Percentiles rank a stretch among this genome's conserved stretches.
These are phyloP conservation scores for Pseudoatta argentina DNA, from an alignment of 1,140 invertebrate genomes.

Conservation along the genomic window DNA sequence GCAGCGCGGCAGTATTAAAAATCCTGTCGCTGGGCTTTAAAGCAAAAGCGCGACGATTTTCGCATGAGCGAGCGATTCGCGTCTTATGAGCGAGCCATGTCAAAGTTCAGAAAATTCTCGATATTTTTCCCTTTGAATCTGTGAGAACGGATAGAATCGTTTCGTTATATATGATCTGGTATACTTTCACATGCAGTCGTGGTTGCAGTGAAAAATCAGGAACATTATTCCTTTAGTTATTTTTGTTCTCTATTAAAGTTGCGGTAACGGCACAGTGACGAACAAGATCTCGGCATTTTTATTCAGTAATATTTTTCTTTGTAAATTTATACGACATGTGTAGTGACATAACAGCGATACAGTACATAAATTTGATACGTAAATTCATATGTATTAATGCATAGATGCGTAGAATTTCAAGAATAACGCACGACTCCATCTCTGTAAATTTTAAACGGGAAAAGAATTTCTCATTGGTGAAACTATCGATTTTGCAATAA, in stretches of 20 bases:
- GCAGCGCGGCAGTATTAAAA: conserved; percentile 42
- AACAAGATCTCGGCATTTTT: conserved; percentile 31
- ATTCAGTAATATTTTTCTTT: not conserved
- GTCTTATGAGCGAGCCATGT: conserved; percentile 42
- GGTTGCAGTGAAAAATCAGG: conserved; percentile 22
- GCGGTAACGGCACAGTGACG: not conserved
- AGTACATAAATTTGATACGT: not conserved
- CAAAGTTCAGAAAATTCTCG: conserved; percentile 58
- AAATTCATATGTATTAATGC: conserved; percentile 19
- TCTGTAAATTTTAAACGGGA: conserved; percentile 17
- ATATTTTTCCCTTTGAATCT: conserved; percentile 48
- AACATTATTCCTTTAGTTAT: conserved; percentile 33
- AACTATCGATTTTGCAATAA: conserved; percentile 42
- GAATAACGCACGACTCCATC: not conserved
- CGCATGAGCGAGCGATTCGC: conserved; percentile 57
- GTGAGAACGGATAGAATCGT: conserved; percentile 49
- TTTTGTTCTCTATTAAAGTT: conserved; percentile 5
- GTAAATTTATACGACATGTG: not conserved
- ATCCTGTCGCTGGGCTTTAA: conserved; percentile 17
- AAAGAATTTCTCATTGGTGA: conserved; percentile 18
- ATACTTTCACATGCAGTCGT: not conserved
- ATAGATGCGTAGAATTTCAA: not conserved
- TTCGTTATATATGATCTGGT: conserved; percentile 5
- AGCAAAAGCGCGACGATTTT: conserved; percentile 52
- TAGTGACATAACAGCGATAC: not conserved